Evolutionary conservation across 2,888 invertebrate species (phyloP).

Genomic region (Eutolmus rufibarbis): DNA sequence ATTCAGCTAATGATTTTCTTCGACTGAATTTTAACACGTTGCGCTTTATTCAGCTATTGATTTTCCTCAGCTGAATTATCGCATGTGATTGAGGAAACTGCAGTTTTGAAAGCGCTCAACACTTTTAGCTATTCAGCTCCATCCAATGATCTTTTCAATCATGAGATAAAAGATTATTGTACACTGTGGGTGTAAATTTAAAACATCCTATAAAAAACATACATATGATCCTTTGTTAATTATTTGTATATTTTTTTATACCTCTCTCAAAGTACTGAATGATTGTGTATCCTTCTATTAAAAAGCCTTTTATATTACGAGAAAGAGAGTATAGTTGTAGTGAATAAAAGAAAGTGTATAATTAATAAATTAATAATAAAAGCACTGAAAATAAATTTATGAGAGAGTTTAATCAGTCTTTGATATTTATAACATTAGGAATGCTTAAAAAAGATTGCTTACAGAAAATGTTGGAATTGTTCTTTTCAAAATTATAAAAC

Average conservation of each 20-base stretch:
- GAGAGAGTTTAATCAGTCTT: not conserved
- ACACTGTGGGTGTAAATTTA: not conserved
- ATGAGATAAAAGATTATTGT: not conserved
- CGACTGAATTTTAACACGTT: not conserved
- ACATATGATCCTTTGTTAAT: not conserved
- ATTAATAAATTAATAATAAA: not conserved
- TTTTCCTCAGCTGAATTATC: not conserved
- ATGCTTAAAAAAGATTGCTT: no score
- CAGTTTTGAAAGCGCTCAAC: not conserved
- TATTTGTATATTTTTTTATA: conserved; percentile 6
- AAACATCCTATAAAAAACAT: not conserved
- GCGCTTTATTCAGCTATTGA: not conserved
- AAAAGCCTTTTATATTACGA: conserved; percentile 23
- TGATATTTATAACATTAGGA: not conserved
- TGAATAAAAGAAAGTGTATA: not conserved
- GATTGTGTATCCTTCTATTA: not conserved
- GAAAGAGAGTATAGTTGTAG: not conserved
- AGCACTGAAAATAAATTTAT: not conserved
- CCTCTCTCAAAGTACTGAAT: not conserved
- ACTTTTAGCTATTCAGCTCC: not conserved
- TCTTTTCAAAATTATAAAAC: not conserved
- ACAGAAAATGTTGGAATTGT: not conserved
- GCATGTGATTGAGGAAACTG: not conserved
- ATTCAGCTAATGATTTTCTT: not conserved
- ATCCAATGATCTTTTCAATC: not conserved